A percentile compares a stretch with the other conserved stretches of the same genome.
phyloP scores from a whole-genome alignment of 2,888 invertebrate species.

The Pyrrhopygopsis socrates region DNA sequence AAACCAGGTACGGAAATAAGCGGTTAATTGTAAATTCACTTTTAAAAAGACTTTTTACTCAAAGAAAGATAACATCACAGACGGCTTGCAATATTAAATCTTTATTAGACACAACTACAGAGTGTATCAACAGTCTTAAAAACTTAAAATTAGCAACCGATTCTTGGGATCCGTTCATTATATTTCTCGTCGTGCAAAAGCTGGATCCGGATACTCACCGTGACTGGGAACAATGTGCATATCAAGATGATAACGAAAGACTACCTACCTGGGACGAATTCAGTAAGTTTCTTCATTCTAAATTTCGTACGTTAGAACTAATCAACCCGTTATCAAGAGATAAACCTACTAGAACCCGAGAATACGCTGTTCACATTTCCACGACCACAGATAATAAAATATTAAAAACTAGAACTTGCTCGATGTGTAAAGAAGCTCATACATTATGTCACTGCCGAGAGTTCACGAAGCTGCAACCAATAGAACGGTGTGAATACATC shows the following conservation, averaged over 20 bases:
- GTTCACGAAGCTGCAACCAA: conserved; percentile 42
- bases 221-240: conserved; percentile 71
- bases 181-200: conserved; percentile 78
- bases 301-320: conserved; percentile 67
- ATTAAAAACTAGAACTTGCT: conserved; percentile 45
- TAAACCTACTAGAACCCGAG: not conserved
- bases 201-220: conserved; percentile 80
- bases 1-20: conserved; percentile 73
- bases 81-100: conserved; percentile 72
- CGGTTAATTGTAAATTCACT: conserved; percentile 69
- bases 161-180: conserved; percentile 64
- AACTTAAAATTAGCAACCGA: conserved; percentile 70
- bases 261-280: conserved; percentile 64
- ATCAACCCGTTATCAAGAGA: not conserved
- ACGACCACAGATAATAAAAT: too few species aligned
- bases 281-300: conserved; percentile 58
- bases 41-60: conserved; percentile 9
- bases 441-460: conserved; percentile 62
- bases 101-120: conserved; percentile 72
- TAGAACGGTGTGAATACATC: conserved; percentile 40
- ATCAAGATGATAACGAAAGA: conserved; percentile 35
- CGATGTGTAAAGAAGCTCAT: conserved; percentile 47
- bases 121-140: conserved; percentile 46
- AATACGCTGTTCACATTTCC: not conserved
- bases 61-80: conserved; percentile 71